These are phyloP conservation scores for Halocynthia roretzi DNA, from an alignment of 23 tunicate genomes.

Conservation along the genomic window DNA sequence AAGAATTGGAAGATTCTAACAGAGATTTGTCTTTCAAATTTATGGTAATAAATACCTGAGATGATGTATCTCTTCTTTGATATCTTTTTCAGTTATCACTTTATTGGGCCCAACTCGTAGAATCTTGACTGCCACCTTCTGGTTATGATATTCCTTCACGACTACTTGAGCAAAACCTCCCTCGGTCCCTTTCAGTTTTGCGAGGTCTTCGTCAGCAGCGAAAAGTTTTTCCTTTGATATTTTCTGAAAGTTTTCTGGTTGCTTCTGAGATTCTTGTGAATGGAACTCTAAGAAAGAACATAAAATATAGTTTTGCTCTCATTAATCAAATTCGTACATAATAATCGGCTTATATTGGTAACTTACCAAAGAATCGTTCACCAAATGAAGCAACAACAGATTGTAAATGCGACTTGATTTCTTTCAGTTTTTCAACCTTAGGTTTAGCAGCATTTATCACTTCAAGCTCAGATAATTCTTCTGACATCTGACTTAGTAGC, in stretches of 20 bases:
- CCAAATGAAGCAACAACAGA: constrained; percentile 7
- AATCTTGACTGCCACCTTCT: constrained; percentile 22
- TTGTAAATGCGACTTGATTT: not conserved
- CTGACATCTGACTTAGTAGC: constrained; percentile 1
- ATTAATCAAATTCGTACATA: no score
- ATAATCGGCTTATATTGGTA: not conserved
- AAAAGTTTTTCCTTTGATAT: constrained; percentile 4
- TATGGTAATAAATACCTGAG: no score
- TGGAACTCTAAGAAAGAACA: no score
- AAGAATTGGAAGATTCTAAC: no score
- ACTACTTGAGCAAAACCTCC: constrained; percentile 25
- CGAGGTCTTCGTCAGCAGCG: constrained; percentile 5
- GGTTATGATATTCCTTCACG: not conserved
- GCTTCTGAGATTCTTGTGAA: no score
- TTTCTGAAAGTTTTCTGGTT: constrained; percentile 14
- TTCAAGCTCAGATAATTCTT: not conserved
- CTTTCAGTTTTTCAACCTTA: constrained; percentile 10
- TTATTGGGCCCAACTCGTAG: not conserved
- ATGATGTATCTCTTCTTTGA: no score
- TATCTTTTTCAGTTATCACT: not conserved
- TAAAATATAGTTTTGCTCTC: no score
- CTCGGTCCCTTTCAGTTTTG: constrained; percentile 12
- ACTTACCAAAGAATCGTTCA: constrained; percentile 19
- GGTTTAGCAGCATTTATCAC: not conserved
- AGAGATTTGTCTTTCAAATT: no score